A percentile compares a stretch with the other conserved stretches of the same genome.
Conservation (phyloP, 2,888 invertebrate genomes). For the Busseola fusca region DNA sequence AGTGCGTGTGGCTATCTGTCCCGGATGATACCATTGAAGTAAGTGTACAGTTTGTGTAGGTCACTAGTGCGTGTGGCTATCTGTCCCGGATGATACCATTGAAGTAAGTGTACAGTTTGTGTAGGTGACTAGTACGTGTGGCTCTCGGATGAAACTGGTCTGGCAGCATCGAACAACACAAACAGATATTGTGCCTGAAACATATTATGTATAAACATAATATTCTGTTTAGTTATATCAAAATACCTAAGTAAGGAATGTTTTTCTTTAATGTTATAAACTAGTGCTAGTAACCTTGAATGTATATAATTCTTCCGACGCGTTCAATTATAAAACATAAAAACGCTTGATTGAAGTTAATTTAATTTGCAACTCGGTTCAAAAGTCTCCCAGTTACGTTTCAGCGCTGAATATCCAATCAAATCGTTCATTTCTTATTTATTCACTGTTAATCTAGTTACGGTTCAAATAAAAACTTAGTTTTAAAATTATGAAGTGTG, state of each 20-base stretch:
- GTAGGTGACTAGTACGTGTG: not conserved
- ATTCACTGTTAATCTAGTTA: conserved; percentile 18
- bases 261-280: too few relatives aligned
- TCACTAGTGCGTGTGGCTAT: not conserved
- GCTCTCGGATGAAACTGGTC: not conserved
- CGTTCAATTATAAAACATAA: not conserved
- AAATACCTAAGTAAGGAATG: not conserved
- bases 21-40: too few relatives aligned
- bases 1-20: not conserved
- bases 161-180: not conserved
- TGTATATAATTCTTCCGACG: not conserved
- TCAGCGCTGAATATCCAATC: conserved; percentile 18
- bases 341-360: conserved; percentile 10
- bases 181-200: not conserved
- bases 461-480: conserved; percentile 6
- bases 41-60: not conserved
- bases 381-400: conserved; percentile 19
- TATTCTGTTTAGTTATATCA: not conserved
- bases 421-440: conserved; percentile 27
- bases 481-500: not conserved
- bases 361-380: conserved; percentile 2
- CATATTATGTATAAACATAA: not conserved
- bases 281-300: too few relatives aligned
- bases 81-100: too few relatives aligned
- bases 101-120: not conserved